A percentile compares a stretch with the other conserved stretches of the same genome.
phyloP scores from a whole-genome alignment of 2,888 invertebrate species.

The Heliconius erato region DNA sequence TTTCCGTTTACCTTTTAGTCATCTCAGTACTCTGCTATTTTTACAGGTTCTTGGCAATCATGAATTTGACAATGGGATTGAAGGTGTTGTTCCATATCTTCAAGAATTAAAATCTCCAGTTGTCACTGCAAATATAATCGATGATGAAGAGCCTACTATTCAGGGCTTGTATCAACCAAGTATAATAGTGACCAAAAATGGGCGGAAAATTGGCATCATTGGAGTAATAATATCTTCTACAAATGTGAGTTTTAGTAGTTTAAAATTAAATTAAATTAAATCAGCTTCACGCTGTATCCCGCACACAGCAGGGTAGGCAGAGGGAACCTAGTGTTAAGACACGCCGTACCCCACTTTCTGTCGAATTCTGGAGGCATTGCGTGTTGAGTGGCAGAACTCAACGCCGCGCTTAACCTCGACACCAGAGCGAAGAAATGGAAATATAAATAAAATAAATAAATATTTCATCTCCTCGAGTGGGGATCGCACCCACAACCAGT shows the following conservation, averaged over 20 bases:
- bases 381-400: too few relatives aligned
- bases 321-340: too few relatives aligned
- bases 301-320: too few relatives aligned
- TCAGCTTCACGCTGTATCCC: too few relatives aligned
- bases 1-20: not conserved
- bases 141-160: slow-evolving; percentile 88
- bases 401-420: too few relatives aligned
- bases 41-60: slow-evolving; percentile 93
- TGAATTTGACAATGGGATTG: slow-evolving; percentile 92
- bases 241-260: slow-evolving; percentile 62
- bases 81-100: slow-evolving; percentile 90
- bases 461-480: too few relatives aligned
- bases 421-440: too few relatives aligned
- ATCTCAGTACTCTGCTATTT: not conserved
- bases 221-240: slow-evolving; percentile 87
- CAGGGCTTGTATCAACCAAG: slow-evolving; percentile 88
- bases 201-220: slow-evolving; percentile 91
- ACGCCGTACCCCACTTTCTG: too few relatives aligned
- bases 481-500: too few relatives aligned
- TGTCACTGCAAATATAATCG: slow-evolving; percentile 92
- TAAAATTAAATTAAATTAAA: too few relatives aligned
- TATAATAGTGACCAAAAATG: slow-evolving; percentile 87
- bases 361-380: too few relatives aligned
- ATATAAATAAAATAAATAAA: too few relatives aligned
- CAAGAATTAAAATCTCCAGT: slow-evolving; percentile 87